Evolutionary conservation across 2,797 vertebrate genomes (phyloP).

Genomic region (Apogon talboti): DNA sequence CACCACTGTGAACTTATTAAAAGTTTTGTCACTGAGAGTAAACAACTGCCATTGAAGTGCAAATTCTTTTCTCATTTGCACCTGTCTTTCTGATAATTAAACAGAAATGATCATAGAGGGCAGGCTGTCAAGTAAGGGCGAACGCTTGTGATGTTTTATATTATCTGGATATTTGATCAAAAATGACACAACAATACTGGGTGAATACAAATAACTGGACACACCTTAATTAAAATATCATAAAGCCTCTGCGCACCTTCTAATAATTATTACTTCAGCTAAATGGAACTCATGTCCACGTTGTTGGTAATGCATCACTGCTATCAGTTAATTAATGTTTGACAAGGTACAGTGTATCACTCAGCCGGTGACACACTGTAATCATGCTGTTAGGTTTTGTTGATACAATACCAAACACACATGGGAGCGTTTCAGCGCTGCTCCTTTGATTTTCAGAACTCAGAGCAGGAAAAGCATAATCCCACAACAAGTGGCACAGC

Average conservation of each 20-base stretch:
- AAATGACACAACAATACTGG: conserved; percentile 17
- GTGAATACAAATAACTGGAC: conserved; percentile 60
- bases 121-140: conserved; percentile 60
- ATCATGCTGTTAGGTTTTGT: conserved; percentile 72
- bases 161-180: conserved; percentile 59
- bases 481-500: conserved; percentile 76
- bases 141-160: conserved; percentile 49
- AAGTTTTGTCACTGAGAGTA: conserved; percentile 79
- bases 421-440: conserved; percentile 69
- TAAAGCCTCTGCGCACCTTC: conserved; percentile 54
- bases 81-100: conserved; percentile 67
- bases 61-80: conserved; percentile 57
- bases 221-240: conserved; percentile 66
- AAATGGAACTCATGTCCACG: conserved; percentile 44
- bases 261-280: conserved; percentile 52
- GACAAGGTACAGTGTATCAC: conserved; percentile 80
- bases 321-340: conserved; percentile 85
- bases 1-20: conserved; percentile 81
- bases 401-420: conserved; percentile 79
- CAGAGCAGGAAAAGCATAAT: conserved; percentile 68
- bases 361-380: conserved; percentile 75
- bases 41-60: conserved; percentile 55
- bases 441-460: conserved; percentile 75
- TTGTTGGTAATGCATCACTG: conserved; percentile 60
- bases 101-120: conserved; percentile 52